These are phyloP conservation scores for Scaptomyza pallida DNA, from an alignment of 1,140 invertebrate species.

Conservation along the genomic window DNA sequence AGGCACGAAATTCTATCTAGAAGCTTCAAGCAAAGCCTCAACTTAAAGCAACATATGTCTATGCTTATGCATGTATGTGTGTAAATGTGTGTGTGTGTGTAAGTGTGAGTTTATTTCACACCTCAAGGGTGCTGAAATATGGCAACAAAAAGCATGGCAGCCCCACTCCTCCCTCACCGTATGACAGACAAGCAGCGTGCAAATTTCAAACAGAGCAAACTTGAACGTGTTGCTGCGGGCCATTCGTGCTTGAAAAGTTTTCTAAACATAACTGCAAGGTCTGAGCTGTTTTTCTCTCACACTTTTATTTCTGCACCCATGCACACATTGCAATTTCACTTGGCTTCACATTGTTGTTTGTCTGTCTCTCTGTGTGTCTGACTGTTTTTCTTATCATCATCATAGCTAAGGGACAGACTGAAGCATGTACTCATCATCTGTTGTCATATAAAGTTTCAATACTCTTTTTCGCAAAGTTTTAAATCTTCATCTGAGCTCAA, in stretches of 20 bases:
- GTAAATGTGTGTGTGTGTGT: slow-evolving; percentile 22
- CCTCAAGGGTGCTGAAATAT: slow-evolving; percentile 80
- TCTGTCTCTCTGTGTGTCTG: neutral
- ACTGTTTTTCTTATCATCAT: slow-evolving; percentile 34
- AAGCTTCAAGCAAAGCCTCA: slow-evolving; percentile 15
- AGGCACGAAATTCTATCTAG: slow-evolving; percentile 9
- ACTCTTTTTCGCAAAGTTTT: slow-evolving; percentile 2
- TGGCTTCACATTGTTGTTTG: slow-evolving; percentile 47
- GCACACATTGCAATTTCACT: slow-evolving; percentile 61
- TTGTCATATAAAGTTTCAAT: slow-evolving; percentile 27
- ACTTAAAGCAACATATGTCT: slow-evolving; percentile 29
- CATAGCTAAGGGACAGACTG: slow-evolving; percentile 13
- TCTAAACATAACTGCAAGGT: slow-evolving; percentile 73
- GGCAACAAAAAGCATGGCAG: slow-evolving; percentile 57
- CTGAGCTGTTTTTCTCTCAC: slow-evolving; percentile 33
- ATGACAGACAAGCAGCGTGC: slow-evolving; percentile 62
- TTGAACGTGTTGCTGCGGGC: slow-evolving; percentile 75
- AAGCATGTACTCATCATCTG: slow-evolving; percentile 33
- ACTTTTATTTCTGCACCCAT: slow-evolving; percentile 37
- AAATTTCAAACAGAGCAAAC: slow-evolving; percentile 60
- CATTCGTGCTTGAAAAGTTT: slow-evolving; percentile 79
- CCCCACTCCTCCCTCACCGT: neutral
- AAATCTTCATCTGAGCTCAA: neutral
- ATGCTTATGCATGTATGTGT: slow-evolving; percentile 10
- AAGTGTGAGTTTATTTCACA: slow-evolving; percentile 69